Percentiles rank a stretch among this genome's conserved stretches.
Conservation (phyloP, 1,140 invertebrate species). For the Potamilus streckersoni region DNA sequence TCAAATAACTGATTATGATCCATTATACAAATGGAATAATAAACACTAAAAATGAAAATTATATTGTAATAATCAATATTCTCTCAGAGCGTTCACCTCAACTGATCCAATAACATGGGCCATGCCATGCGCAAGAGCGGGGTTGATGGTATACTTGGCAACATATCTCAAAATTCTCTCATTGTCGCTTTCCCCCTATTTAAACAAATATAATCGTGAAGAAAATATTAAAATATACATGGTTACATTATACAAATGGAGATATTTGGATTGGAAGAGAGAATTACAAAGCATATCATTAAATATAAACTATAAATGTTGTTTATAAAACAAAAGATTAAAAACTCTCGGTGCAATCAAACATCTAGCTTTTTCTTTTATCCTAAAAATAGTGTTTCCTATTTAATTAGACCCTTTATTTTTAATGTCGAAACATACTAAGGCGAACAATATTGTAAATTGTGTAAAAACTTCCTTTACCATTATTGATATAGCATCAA, state of each 20-base stretch:
- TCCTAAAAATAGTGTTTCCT: not conserved
- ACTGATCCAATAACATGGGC: slow-evolving; percentile 61
- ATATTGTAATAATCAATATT: not conserved
- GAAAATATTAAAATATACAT: no score
- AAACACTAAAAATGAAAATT: not conserved
- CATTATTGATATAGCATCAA: no score
- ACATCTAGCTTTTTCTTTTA: not conserved
- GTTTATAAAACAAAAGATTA: not conserved
- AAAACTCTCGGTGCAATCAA: not conserved
- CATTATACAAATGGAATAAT: not conserved
- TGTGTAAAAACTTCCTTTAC: no score
- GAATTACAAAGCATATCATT: no score
- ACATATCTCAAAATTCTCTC: slow-evolving; percentile 63
- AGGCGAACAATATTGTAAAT: no score
- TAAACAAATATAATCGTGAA: not conserved
- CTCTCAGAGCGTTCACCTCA: slow-evolving; percentile 38
- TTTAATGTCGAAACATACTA: no score
- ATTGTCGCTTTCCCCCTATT: slow-evolving; percentile 63
- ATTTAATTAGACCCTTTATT: no score
- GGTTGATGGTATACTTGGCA: slow-evolving; percentile 69
- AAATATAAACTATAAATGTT: no score
- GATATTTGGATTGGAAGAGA: no score
- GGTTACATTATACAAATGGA: no score
- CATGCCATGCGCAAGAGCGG: slow-evolving; percentile 65
- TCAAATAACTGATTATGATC: not conserved